A percentile compares a stretch with the other conserved stretches of the same genome.
Evolutionary conservation across 2,113 vertebrate species (phyloP).

Genomic region (Brachyistius frenatus): DNA sequence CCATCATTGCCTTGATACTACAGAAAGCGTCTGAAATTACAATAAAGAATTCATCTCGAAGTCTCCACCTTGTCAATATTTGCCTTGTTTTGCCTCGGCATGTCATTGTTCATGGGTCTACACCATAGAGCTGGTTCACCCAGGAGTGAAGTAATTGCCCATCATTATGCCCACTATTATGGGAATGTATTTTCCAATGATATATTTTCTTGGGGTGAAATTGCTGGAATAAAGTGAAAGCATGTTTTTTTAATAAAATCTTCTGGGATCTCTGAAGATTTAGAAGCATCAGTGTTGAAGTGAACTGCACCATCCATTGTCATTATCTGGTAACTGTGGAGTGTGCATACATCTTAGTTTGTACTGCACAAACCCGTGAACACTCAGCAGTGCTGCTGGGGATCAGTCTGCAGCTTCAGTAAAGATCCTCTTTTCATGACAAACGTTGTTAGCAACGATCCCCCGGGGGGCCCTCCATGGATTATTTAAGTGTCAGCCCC

Average conservation of each 20-base stretch:
- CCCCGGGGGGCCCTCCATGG: constrained; percentile 7
- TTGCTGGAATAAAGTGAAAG: neutral
- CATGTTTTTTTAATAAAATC: too few relatives aligned
- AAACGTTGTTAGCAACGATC: constrained; percentile 12
- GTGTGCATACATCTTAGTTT: neutral
- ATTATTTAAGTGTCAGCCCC: constrained; percentile 35
- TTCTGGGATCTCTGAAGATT: too few relatives aligned
- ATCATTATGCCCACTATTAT: too few relatives aligned
- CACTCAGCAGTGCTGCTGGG: neutral
- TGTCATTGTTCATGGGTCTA: neutral
- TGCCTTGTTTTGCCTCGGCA: neutral
- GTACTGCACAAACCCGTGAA: neutral
- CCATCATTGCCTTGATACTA: neutral
- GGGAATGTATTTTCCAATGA: too few relatives aligned
- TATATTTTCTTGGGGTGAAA: neutral
- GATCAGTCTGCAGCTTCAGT: constrained; percentile 3
- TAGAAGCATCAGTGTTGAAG: neutral
- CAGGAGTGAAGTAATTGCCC: neutral
- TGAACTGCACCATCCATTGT: neutral
- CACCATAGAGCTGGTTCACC: neutral
- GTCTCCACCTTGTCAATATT: neutral
- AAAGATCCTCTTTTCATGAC: neutral
- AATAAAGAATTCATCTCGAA: neutral
- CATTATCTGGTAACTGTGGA: neutral
- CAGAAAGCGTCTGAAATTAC: neutral